A percentile compares a stretch with the other conserved stretches of the same genome.
Conservation (phyloP, 2,797 vertebrate genomes). For the Halcyon badia region DNA sequence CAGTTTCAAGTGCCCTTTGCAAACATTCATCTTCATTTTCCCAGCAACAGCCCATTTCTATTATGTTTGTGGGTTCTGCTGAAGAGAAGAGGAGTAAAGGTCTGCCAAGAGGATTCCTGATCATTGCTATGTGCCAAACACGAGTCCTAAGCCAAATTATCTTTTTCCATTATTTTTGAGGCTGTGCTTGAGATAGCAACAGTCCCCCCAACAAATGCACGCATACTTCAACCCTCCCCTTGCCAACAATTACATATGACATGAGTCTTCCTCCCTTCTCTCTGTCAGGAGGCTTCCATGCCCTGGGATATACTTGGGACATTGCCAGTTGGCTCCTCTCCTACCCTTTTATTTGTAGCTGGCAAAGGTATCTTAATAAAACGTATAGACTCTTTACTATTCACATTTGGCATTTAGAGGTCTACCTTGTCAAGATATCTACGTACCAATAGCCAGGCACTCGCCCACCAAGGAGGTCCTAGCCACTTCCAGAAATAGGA, state of each 20-base stretch:
- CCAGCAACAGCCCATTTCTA: neutral
- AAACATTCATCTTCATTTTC: neutral
- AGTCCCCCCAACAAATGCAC: fast-evolving
- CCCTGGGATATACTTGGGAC: neutral
- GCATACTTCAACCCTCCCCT: neutral
- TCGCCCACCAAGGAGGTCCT: neutral
- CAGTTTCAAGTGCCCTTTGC: neutral
- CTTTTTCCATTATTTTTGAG: neutral
- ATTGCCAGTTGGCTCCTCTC: neutral
- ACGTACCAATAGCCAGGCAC: neutral
- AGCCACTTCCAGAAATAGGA: neutral
- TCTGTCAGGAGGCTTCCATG: neutral
- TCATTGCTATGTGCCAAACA: neutral
- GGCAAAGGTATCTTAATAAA: conserved; percentile 2
- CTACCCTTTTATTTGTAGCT: neutral
- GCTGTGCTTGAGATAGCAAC: neutral
- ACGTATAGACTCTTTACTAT: neutral
- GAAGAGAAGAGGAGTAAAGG: neutral
- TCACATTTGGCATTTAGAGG: neutral
- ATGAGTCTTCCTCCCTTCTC: neutral
- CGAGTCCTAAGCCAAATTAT: neutral
- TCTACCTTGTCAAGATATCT: neutral
- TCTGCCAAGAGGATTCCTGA: neutral
- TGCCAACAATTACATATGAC: neutral
- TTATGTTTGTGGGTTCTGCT: conserved; percentile 7